Evolutionary conservation across 2,113 vertebrate species (phyloP), one percentile per base, ranked within the genome.

Genomic region (Tretioscincus oriximinensis): DNA sequence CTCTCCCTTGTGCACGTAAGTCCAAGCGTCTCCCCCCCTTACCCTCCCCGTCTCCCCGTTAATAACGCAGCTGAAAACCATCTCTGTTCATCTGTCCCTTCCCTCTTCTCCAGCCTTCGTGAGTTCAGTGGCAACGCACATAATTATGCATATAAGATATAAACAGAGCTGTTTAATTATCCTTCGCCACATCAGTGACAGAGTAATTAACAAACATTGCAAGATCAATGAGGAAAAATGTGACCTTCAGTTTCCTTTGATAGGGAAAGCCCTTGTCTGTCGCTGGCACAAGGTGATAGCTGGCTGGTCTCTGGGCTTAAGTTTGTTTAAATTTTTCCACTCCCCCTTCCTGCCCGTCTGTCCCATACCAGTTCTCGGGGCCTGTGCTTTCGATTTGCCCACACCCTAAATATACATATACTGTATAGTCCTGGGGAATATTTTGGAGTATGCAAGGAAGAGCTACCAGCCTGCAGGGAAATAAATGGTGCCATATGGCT

Each of bases 131-230:
- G 95, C 96, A 95, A 96, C 96, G 88, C 97, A 97, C 98, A 97
- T 99, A 99, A 99, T 99, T 99, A 99, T 99, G 97, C 98, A 98
- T 99, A 99, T 98, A 99, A 99, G 98, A 99, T 99, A 99, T 99
- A 99, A 99, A 99, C 98, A 99, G 98, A 99, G 98, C 98, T 98
- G 98, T 98, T 99, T 99, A 99, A 99, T 99, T 99, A 99, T 99
- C 98, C 98, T 97, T 97, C 97, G 97, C 97, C 97, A 99, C 98
- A 99, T 99, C 98, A 99, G 98, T 99, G 98, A 99, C 98, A 99
- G 98, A 98, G 98, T 99, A 99, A 99, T 99, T 99, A 99, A 99
- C 98, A 99, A 99, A 99, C 97, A 99, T 99, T 97, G 97, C 97
- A 97, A 99, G 98, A 99, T 99, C 98, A 99, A 98, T 99, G 97